A percentile compares a stretch with the other conserved stretches of the same genome.
These are phyloP conservation scores for Tetrapedia diversipes DNA, from an alignment of 2,888 invertebrate species.

Conservation along the genomic window DNA sequence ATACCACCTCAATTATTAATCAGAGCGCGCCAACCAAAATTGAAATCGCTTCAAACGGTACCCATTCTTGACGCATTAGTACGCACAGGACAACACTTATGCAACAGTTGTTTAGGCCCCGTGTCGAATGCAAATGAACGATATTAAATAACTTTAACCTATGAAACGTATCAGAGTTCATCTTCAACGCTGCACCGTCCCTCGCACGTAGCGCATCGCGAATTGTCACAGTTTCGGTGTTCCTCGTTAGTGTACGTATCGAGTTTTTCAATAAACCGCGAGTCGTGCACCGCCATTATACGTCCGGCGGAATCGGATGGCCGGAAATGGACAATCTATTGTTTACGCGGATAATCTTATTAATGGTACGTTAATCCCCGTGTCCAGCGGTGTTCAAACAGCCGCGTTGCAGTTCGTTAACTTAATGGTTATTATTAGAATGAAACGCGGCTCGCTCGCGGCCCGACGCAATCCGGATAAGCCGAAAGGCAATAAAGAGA, in stretches of 20 bases:
- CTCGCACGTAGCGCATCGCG: not conserved
- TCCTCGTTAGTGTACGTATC: constrained; percentile 4
- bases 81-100: too few relatives aligned
- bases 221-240: constrained; percentile 5
- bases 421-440: constrained; percentile 72
- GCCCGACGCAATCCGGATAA: constrained; percentile 70
- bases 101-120: too few relatives aligned
- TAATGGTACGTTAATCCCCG: constrained; percentile 68
- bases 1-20: too few relatives aligned
- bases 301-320: constrained; percentile 47
- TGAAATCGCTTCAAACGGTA: too few relatives aligned
- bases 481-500: constrained; percentile 72
- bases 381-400: constrained; percentile 63
- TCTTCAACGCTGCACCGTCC: not conserved
- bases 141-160: too few relatives aligned
- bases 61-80: too few relatives aligned
- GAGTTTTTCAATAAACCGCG: constrained; percentile 54
- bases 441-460: constrained; percentile 70
- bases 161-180: too few relatives aligned
- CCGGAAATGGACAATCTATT: constrained; percentile 52
- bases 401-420: constrained; percentile 72
- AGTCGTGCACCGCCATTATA: constrained; percentile 34
- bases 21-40: too few relatives aligned
- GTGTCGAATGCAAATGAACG: too few relatives aligned
- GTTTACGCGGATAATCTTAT: constrained; percentile 67